Evolutionary conservation across 1,140 invertebrate genomes (phyloP).

Genomic region (Ylistrum balloti): DNA sequence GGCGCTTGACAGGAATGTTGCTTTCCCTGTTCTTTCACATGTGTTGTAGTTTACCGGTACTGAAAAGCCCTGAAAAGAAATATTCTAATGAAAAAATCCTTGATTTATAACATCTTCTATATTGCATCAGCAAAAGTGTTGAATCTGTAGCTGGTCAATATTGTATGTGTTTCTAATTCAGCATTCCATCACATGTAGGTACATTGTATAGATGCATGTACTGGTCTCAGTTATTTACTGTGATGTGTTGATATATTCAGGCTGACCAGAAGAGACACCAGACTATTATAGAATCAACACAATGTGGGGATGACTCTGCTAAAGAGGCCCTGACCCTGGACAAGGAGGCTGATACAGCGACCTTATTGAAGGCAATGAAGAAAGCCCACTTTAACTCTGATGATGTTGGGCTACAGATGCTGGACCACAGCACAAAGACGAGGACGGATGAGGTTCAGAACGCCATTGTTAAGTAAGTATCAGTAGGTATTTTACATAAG

Average conservation of each 20-base stretch:
- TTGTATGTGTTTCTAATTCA: too few species aligned
- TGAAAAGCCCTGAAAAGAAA: too few species aligned
- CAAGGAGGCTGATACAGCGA: slow-evolving; percentile 81
- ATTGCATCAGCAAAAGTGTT: too few species aligned
- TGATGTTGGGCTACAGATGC: slow-evolving; percentile 88
- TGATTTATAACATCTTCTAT: too few species aligned
- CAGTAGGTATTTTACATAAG: too few species aligned
- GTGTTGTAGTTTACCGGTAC: too few species aligned
- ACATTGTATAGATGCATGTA: too few species aligned
- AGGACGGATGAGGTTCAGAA: slow-evolving; percentile 93
- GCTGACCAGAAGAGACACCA: slow-evolving; percentile 89
- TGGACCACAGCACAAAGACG: slow-evolving; percentile 94
- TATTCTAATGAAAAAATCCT: too few species aligned
- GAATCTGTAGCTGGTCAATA: too few species aligned
- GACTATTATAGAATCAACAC: slow-evolving; percentile 87
- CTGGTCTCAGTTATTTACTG: background rate
- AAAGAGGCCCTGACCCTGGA: slow-evolving; percentile 88
- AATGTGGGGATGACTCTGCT: slow-evolving; percentile 87
- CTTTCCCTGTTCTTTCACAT: too few species aligned
- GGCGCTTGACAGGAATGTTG: too few species aligned
- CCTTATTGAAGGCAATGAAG: slow-evolving; percentile 84
- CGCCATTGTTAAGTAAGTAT: slow-evolving; percentile 90
- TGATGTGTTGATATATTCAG: slow-evolving; percentile 62
- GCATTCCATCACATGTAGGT: too few species aligned
- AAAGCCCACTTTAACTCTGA: slow-evolving; percentile 88